phyloP scores from a whole-genome alignment of 2,113 vertebrate species.

The Hiodon tergisus region DNA sequence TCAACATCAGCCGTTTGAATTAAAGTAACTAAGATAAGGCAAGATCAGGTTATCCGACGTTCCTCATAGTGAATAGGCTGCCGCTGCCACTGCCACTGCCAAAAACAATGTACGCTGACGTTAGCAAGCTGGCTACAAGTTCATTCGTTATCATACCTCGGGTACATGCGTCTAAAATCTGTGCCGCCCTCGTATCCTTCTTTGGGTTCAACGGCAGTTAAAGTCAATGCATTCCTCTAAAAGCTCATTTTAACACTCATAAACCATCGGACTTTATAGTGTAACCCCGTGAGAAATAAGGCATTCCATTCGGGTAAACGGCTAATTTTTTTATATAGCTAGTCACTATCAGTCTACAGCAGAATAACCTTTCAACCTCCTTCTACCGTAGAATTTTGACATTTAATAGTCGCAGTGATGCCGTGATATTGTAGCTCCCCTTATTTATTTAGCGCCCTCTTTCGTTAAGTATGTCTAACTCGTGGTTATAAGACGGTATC shows the following conservation, averaged over 20 bases:
- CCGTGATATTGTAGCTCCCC: too few species aligned
- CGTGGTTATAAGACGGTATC: neutral
- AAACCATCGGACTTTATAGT: too few species aligned
- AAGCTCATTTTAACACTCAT: neutral
- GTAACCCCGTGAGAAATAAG: too few species aligned
- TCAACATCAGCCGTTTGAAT: too few species aligned
- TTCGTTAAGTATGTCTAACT: neutral
- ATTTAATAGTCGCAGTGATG: too few species aligned
- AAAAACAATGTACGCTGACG: neutral
- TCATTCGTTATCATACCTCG: neutral
- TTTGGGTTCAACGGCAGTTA: neutral
- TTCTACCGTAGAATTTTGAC: conserved; percentile 6
- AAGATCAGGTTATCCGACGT: too few species aligned
- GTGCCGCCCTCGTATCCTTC: neutral
- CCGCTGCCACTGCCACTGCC: too few species aligned
- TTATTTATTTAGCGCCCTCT: conserved; percentile 4
- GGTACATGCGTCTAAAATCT: neutral
- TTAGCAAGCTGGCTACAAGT: neutral
- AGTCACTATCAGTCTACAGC: neutral
- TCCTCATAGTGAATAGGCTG: too few species aligned
- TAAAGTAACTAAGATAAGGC: too few species aligned
- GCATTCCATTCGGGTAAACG: too few species aligned
- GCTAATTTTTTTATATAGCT: neutral
- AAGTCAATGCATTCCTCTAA: neutral
- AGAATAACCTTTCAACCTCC: conserved; percentile 5